Evolutionary conservation across 2,888 invertebrate species (phyloP).

Genomic region (Vanessa cardui): DNA sequence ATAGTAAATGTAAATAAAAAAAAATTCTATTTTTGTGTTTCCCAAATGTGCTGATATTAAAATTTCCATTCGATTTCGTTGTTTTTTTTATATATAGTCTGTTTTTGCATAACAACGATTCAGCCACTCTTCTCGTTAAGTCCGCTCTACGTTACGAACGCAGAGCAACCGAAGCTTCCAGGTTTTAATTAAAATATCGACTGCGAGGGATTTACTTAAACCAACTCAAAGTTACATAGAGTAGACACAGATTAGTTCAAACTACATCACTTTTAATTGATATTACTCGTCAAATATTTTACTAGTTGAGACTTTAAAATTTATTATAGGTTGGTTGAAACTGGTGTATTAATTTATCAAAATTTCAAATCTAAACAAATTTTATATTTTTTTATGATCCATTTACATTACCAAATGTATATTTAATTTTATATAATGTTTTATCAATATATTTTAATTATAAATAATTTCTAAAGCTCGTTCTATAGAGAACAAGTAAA

Average conservation of each 20-base stretch:
- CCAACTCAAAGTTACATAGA: not conserved
- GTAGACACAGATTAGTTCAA: not conserved
- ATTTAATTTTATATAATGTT: too few relatives aligned
- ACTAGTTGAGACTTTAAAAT: not conserved
- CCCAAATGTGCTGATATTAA: too few relatives aligned
- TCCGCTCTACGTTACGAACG: not conserved
- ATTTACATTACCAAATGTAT: too few relatives aligned
- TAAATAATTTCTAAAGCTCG: not conserved
- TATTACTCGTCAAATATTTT: not conserved
- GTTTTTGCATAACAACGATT: not conserved
- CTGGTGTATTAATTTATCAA: too few relatives aligned
- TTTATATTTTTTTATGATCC: too few relatives aligned
- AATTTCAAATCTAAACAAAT: too few relatives aligned
- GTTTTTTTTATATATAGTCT: not conserved
- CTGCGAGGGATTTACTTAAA: not conserved
- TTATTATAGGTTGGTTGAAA: not conserved
- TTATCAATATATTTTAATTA: not conserved
- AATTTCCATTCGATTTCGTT: too few relatives aligned
- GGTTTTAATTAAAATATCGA: constrained; percentile 1
- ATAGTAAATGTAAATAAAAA: too few relatives aligned
- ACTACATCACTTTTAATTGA: not conserved
- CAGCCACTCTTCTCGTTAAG: not conserved
- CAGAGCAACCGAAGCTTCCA: not conserved
- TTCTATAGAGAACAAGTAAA: constrained; percentile 28
- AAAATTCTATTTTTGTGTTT: too few relatives aligned